Evolutionary conservation across 1,140 invertebrate species (phyloP).

Genomic region (Drosophila insularis): DNA sequence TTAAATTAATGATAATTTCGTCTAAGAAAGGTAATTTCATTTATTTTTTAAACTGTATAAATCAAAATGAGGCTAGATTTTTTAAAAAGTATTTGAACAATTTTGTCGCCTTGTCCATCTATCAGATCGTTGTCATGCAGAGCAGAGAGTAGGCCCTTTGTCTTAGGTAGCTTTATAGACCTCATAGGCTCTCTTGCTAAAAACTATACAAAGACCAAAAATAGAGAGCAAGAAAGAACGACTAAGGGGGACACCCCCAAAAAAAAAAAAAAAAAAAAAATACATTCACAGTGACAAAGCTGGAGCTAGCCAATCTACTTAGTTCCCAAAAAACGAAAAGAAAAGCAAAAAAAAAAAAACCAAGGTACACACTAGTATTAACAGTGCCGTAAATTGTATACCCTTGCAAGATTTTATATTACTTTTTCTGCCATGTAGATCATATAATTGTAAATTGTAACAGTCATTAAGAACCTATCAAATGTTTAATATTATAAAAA

Average conservation of each 20-base stretch:
- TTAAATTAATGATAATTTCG: too few relatives aligned
- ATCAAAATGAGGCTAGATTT: too few relatives aligned
- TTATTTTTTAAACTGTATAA: too few relatives aligned
- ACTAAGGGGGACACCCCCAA: conserved; percentile 2
- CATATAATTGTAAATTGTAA: too few relatives aligned
- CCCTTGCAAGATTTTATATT: too few relatives aligned
- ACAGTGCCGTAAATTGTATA: too few relatives aligned
- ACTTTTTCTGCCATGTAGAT: too few relatives aligned
- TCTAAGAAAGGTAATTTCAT: too few relatives aligned
- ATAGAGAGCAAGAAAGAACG: conserved; percentile 9
- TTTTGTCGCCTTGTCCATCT: conserved; percentile 43
- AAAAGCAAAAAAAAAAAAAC: conserved; percentile 11
- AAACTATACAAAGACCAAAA: neutral
- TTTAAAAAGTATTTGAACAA: neutral
- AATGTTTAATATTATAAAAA: too few relatives aligned
- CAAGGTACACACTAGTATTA: neutral
- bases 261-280: neutral
- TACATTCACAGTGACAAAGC: conserved; percentile 32
- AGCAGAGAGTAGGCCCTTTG: neutral
- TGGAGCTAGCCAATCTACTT: conserved; percentile 51
- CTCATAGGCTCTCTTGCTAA: neutral
- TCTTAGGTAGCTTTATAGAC: neutral
- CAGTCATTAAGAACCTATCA: too few relatives aligned
- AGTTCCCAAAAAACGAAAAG: conserved; percentile 25
- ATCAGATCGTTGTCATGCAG: conserved; percentile 28